Conservation (phyloP, 2,113 vertebrate species). For the Equus przewalskii region DNA sequence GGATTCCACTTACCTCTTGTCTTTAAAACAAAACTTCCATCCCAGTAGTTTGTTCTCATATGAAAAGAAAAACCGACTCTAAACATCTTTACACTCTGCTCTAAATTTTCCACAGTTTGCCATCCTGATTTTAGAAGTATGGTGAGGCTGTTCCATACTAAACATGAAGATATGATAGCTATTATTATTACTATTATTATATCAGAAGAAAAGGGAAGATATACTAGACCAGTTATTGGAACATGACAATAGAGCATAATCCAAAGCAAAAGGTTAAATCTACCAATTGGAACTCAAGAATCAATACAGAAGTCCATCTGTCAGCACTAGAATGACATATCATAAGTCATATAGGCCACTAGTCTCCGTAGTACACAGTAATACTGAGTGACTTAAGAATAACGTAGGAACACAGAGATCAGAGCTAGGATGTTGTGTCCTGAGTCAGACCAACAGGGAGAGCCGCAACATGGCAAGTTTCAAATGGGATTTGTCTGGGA, state of each 20-base stretch:
- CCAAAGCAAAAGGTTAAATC: background rate
- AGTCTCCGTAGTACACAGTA: background rate
- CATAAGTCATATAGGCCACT: background rate
- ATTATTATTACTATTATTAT: background rate
- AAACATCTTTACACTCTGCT: background rate
- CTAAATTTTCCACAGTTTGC: background rate
- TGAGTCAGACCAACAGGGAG: background rate
- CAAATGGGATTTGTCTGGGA: background rate
- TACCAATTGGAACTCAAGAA: background rate
- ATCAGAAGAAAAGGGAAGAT: background rate
- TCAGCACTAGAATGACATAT: background rate
- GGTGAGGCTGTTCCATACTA: background rate
- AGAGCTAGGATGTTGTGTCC: background rate
- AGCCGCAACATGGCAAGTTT: background rate
- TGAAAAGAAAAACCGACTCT: background rate
- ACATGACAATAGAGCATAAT: background rate
- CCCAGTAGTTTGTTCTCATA: background rate
- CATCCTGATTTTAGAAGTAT: background rate
- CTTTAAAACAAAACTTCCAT: conserved; percentile 34
- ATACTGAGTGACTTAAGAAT: conserved; percentile 1
- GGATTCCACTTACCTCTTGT: background rate
- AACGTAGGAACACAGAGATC: background rate
- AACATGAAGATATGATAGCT: background rate
- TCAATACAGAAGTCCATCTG: background rate
- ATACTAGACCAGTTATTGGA: background rate